Base-by-base conservation (phyloP, 2,797 vertebrate genomes). In the Parambassis ranga region DNA sequence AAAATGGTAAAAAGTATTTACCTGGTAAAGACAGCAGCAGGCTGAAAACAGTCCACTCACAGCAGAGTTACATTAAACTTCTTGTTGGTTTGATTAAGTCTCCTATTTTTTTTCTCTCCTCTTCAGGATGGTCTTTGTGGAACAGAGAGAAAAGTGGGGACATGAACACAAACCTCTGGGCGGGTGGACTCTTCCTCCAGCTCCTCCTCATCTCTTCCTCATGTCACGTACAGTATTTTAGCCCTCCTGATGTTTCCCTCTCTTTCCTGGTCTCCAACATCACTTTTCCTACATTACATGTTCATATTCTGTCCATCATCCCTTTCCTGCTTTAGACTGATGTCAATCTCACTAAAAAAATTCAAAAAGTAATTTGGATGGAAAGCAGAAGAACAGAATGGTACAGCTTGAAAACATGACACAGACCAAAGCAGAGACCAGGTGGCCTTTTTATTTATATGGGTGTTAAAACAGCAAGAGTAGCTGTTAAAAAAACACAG, bases 191-290 rank as follows among this genome's bases (percentile, higher is more conserved):
- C 19, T 15, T 63, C 48, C 10, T 43, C 16, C 42, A 41, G 52
- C 52, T 71, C 47, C 10, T 82, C 89, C 26, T 51, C 47, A 24
- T 18, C 69, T 82, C 26, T 48, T n/a, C n/a, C 11, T 37, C 31
- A 20, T 31, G n/a, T 47, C 27, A 19, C 7, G 22, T 37, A 33
- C 19, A n/a, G n/a, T n/a, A n/a, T n/a, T n/a, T n/a, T n/a, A n/a
- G n/a, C n/a, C n/a, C n/a, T n/a, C n/a, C n/a, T n/a, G n/a, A n/a
- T n/a, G n/a, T 44, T 10, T 51, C 1, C 32, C 33, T 22, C 43
- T 14, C 9, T 19, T n/a, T 55, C 22, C 22, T 44, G 13, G 16
- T 7, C 19, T 52, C 7, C 22, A 1, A 44, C 6, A 46, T 9
- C 9, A 46, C 20, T 13, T 32, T n/a, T 32, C 30, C 38, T 18